Base-by-base conservation (phyloP, 2,888 invertebrate species). In the Alloscopus bannaensis region DNA sequence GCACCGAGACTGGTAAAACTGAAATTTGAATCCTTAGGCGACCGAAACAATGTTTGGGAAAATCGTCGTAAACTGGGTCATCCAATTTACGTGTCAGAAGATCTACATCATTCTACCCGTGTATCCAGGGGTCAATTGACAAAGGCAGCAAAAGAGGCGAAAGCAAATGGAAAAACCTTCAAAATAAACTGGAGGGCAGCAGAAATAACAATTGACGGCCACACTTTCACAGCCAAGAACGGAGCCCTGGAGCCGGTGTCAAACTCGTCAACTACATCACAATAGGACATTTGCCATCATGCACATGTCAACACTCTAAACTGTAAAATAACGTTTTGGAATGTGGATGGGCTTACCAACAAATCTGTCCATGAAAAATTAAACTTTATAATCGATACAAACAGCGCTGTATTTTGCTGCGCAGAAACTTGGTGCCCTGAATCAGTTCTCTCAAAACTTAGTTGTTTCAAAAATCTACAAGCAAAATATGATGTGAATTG, bases 41-140 rank as follows among this genome's bases (percentile, higher is more conserved):
- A 62, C 2, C 24, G 62, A 20, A 62, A 62, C 18, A 3, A 3
- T 4, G 62, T 40, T 22, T 55, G 57, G 57, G 26, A 55, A 20
- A 20, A 55, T n/a, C 13, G 57, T 3, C 20, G 26, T 24, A 24
- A 20, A n/a, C 20, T 55, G 3, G 57, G 57, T 8, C 42, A 62
- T n/a, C 62, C 62, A 3, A 20, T 62, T 26, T 62, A 40, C 40
- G 42, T 62, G 4, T 40, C 18, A 22, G 62, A 62, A n/a, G 62
- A 62, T 18, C 62, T 62, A 3, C 62, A 62, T 24, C 36, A 4
- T 3, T 22, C 18, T 16, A 22, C 22, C 2, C 11, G 62, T 8
- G 13, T 2, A 2, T 20, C 20, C 2, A 3, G 40, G n/a, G 28
- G 13, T 2, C 20, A 40, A 4, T 11, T 62, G 4, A 40, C 13